Percentiles rank a stretch among this genome's conserved stretches.
Conservation (phyloP, 2,797 vertebrate genomes). For the Jordanella pulchra region DNA sequence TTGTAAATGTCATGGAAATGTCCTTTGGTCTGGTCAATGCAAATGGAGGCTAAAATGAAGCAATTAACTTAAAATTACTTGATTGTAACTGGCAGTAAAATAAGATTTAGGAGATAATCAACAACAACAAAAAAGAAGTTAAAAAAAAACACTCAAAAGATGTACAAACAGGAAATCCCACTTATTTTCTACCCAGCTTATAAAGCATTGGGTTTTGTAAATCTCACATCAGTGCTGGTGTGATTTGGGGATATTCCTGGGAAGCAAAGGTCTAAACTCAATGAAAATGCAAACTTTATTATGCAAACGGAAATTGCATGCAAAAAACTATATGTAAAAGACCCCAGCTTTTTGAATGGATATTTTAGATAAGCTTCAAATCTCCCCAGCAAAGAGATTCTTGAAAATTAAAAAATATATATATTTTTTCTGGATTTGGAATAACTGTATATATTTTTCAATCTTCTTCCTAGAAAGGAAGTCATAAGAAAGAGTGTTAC, state of each 20-base stretch:
- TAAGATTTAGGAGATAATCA: background rate
- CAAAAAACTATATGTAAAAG: conserved; percentile 76
- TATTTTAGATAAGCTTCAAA: conserved; percentile 55
- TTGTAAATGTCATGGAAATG: conserved; percentile 78
- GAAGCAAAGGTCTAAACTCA: conserved; percentile 58
- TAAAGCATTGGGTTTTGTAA: conserved; percentile 16
- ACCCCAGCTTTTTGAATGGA: conserved; percentile 66
- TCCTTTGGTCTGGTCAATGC: conserved; percentile 65
- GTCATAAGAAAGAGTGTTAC: background rate
- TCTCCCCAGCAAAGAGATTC: conserved; percentile 1
- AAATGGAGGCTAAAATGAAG: conserved; percentile 63
- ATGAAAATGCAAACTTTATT: conserved; percentile 68
- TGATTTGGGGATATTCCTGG: conserved; percentile 66
- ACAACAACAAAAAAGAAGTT: background rate
- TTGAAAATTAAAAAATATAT: conserved; percentile 17
- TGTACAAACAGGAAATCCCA: background rate
- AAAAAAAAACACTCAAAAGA: background rate
- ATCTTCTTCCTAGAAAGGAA: background rate
- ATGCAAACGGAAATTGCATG: conserved; percentile 74
- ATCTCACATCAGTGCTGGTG: conserved; percentile 41
- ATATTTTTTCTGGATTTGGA: background rate
- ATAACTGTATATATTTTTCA: background rate
- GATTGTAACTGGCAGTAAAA: background rate
- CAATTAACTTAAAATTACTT: conserved; percentile 47
- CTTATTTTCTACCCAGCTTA: background rate